Evolutionary conservation across 2,797 vertebrate species (phyloP), one percentile per base, ranked within the genome.

Genomic region (Crenichthys baileyi): DNA sequence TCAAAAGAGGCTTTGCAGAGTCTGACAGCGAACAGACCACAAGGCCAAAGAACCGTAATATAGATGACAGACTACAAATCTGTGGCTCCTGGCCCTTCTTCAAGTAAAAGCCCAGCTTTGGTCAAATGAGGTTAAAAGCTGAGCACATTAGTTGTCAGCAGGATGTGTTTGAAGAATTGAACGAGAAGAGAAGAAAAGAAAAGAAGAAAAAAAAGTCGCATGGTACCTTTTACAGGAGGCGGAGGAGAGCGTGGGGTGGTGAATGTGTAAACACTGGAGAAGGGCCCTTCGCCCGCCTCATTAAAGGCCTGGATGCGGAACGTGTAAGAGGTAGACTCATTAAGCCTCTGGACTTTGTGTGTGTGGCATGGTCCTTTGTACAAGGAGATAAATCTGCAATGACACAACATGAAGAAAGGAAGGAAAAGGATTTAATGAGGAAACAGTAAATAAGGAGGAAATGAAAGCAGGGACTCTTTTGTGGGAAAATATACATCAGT

Each of bases 261-360:
- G 95, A 99, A 99, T 90, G 97, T 93, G 94, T 98, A 99, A 92
- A 97, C 96, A 93, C 95, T 94, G 90, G 98, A 99, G 92, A 98
- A 97, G 87, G 97, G 97, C 85, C 98, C 98, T 94, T 99, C 97
- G 39, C 98, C 98, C 86, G 97, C 97, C 95, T 99, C 98, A 83
- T 99, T 99, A 91, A 98, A 99, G 88, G 98, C 98, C 95, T 99
- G 98, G 94, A 99, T 98, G 94, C 96, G 97, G 95, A 99, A 99
- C 89, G 90, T 97, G 93, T 99, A 99, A 70, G 97, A 97, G 78
- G 98, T 99, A 87, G 97, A 98, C 95, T 99, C 98, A 95, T 95
- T 98, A 93, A 99, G 97, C 92, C 98, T 97, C 95, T 99, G 98
- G 89, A 99, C 98, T 97, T 99, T 99, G 92, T 99, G 97, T 84